Percentiles rank a stretch among this genome's conserved stretches.
Evolutionary conservation across 2,797 vertebrate genomes (phyloP).

Genomic region (Nasua narica): DNA sequence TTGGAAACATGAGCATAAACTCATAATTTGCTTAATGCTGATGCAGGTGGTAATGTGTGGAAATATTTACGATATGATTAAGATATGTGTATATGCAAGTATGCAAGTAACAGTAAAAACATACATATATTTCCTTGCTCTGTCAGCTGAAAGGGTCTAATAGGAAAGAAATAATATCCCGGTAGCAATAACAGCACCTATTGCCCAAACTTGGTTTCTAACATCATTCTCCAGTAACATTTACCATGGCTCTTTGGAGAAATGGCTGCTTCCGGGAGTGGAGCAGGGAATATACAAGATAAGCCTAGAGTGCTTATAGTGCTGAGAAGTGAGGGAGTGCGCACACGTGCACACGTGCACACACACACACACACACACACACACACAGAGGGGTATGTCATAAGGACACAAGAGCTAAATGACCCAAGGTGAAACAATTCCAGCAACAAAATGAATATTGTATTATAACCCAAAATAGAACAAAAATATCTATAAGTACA

Average conservation of each 20-base stretch:
- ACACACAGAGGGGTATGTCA: neutral
- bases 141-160: neutral
- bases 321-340: neutral
- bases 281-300: neutral
- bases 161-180: neutral
- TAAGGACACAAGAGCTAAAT: neutral
- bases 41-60: neutral
- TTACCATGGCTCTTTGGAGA: neutral
- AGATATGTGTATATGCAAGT: neutral
- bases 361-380: neutral
- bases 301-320: neutral
- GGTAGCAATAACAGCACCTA: neutral
- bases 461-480: neutral
- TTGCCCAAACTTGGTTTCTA: neutral
- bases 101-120: neutral
- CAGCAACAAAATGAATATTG: neutral
- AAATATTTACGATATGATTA: neutral
- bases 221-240: neutral
- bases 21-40: neutral
- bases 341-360: neutral
- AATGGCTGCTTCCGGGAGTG: neutral
- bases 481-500: neutral
- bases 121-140: neutral
- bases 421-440: neutral
- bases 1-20: neutral